Percentiles rank a stretch among this genome's conserved stretches.
phyloP scores from a whole-genome alignment of 2,888 invertebrate genomes.

The Lamellibrachia satsuma region DNA sequence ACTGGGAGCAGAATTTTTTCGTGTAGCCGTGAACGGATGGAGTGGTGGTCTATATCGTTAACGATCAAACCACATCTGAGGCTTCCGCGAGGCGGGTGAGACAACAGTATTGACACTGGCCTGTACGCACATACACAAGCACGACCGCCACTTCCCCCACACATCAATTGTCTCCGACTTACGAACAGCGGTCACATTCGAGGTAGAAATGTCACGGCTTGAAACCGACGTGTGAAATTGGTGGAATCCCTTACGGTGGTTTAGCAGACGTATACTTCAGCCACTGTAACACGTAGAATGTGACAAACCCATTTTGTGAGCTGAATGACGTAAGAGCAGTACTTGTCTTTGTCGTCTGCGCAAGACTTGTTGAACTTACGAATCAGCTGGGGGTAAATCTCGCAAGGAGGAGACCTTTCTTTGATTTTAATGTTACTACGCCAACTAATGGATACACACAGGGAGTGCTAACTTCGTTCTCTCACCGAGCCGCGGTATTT shows the following conservation, averaged over 20 bases:
- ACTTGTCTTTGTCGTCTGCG: not conserved
- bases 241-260: not conserved
- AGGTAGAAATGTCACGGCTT: not conserved
- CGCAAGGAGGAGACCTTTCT: not conserved
- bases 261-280: not conserved
- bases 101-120: not conserved
- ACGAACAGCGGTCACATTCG: not conserved
- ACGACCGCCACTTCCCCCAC: not conserved
- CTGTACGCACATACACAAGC: not conserved
- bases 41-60: not conserved
- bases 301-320: not conserved
- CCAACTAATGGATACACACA: too few species aligned
- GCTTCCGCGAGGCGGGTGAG: not conserved
- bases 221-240: not conserved
- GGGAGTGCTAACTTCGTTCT: too few species aligned
- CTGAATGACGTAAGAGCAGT: not conserved
- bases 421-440: too few species aligned
- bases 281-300: not conserved
- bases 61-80: not conserved
- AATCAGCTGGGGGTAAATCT: not conserved
- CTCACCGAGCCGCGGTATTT: too few species aligned
- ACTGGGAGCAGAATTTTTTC: not conserved
- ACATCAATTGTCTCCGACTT: not conserved
- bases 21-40: not conserved
- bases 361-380: not conserved